A percentile compares a stretch with the other conserved stretches of the same genome.
Conservation (phyloP, 2,888 invertebrate species). For the Phyto melanocephala region DNA sequence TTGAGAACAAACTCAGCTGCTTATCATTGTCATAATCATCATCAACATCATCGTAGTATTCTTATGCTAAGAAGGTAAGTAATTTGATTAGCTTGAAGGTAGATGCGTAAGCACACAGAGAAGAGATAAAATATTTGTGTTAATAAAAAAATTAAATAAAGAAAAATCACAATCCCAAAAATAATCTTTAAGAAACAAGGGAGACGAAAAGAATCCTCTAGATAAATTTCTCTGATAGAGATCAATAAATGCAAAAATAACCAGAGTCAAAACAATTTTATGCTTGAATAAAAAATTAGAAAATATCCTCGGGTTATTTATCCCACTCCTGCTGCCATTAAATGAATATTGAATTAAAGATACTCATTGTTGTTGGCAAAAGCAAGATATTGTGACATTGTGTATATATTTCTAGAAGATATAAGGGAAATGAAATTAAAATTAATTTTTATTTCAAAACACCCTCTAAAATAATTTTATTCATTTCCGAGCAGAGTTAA, state of each 20-base stretch:
- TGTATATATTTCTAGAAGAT: neutral
- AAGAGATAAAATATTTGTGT: conserved; percentile 57
- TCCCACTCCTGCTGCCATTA: conserved; percentile 20
- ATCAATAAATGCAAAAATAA: conserved; percentile 64
- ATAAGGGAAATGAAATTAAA: neutral
- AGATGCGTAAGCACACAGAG: conserved; percentile 23
- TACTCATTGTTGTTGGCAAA: conserved; percentile 3
- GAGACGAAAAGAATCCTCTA: conserved; percentile 3
- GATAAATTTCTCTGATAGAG: conserved; percentile 57
- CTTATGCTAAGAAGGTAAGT: conserved; percentile 54
- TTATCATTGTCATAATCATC: conserved; percentile 45
- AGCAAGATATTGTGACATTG: neutral
- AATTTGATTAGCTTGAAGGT: conserved; percentile 60
- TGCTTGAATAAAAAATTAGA: conserved; percentile 78
- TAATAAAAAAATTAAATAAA: conserved; percentile 60
- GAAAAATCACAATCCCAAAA: conserved; percentile 40
- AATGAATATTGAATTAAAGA: conserved; percentile 42
- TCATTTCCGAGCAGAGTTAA: neutral
- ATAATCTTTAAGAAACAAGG: conserved; percentile 17
- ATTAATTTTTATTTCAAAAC: conserved; percentile 33
- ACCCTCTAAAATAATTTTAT: neutral
- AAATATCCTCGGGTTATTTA: conserved; percentile 66
- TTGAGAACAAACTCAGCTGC: conserved; percentile 75
- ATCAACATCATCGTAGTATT: conserved; percentile 18
- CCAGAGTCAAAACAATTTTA: conserved; percentile 78